Evolutionary conservation across 1,140 invertebrate genomes (phyloP).

Genomic region (Colletes latitarsis): DNA sequence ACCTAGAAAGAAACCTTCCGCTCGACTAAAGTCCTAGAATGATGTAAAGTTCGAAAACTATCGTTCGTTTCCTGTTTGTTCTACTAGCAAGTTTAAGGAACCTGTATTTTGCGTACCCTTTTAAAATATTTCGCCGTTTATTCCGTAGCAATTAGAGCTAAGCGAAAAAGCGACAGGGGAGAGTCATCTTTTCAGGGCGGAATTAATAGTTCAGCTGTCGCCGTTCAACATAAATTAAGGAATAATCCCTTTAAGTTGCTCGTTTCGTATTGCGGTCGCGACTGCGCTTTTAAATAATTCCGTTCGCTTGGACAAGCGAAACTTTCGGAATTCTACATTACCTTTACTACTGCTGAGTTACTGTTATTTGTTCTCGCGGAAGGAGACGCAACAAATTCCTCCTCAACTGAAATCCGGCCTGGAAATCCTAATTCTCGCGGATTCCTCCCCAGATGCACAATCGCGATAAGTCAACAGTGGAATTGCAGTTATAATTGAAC

Average conservation of each 20-base stretch:
- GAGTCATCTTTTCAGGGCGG: neutral
- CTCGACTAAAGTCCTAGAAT: neutral
- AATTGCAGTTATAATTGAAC: no score
- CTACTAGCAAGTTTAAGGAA: neutral
- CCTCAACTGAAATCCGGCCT: neutral
- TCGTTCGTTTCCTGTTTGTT: constrained; percentile 10
- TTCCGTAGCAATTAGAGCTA: constrained; percentile 16
- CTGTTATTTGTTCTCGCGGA: neutral
- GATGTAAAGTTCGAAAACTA: neutral
- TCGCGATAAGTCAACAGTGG: no score
- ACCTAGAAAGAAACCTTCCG: neutral
- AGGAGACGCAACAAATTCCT: neutral
- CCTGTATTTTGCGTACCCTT: neutral
- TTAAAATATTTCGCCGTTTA: constrained; percentile 32
- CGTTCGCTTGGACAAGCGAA: neutral
- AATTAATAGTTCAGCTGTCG: constrained; percentile 31
- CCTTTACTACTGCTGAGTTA: neutral
- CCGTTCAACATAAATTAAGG: constrained; percentile 22
- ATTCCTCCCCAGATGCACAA: neutral
- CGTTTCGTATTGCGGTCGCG: neutral
- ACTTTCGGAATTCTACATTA: neutral
- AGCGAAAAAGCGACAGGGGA: constrained; percentile 1
- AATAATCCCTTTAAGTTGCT: constrained; percentile 19
- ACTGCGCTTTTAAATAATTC: neutral
- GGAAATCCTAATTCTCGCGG: neutral